phyloP scores from a whole-genome alignment of 2,888 invertebrate genomes.

The Coelinius sp. region DNA sequence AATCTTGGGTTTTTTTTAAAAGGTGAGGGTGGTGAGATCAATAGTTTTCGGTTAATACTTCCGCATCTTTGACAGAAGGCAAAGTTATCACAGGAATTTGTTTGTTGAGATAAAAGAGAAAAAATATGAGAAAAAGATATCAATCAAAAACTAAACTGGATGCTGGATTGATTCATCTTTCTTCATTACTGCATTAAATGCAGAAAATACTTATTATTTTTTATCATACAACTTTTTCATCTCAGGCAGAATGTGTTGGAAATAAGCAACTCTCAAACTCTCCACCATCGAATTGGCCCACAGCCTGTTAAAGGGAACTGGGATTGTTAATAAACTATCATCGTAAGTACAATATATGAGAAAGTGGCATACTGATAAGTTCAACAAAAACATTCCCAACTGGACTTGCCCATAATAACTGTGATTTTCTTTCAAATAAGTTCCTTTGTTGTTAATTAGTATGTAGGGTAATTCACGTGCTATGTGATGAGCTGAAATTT shows the following conservation, averaged over 20 bases:
- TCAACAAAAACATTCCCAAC: background rate
- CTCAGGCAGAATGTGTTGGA: too few species aligned
- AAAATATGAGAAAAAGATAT: background rate
- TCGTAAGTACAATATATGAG: background rate
- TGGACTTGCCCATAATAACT: background rate
- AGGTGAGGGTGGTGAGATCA: too few species aligned
- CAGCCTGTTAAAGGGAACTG: background rate
- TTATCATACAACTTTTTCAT: too few species aligned
- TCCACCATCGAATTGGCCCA: too few species aligned
- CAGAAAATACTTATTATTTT: too few species aligned
- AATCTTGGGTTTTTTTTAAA: too few species aligned
- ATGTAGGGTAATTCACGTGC: background rate
- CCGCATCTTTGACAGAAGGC: too few species aligned
- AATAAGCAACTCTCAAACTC: too few species aligned
- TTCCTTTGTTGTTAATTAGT: background rate
- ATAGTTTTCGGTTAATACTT: too few species aligned
- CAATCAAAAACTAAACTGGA: too few species aligned
- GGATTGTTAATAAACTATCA: background rate
- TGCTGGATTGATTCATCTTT: too few species aligned
- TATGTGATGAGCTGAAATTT: background rate
- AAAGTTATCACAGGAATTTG: too few species aligned
- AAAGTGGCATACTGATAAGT: background rate
- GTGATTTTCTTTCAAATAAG: background rate
- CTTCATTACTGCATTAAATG: background rate
- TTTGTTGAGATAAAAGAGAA: background rate